Percentiles rank a stretch among this genome's conserved stretches.
Evolutionary conservation across 1,140 invertebrate species (phyloP).

Genomic region (Berghia stephanieae): DNA sequence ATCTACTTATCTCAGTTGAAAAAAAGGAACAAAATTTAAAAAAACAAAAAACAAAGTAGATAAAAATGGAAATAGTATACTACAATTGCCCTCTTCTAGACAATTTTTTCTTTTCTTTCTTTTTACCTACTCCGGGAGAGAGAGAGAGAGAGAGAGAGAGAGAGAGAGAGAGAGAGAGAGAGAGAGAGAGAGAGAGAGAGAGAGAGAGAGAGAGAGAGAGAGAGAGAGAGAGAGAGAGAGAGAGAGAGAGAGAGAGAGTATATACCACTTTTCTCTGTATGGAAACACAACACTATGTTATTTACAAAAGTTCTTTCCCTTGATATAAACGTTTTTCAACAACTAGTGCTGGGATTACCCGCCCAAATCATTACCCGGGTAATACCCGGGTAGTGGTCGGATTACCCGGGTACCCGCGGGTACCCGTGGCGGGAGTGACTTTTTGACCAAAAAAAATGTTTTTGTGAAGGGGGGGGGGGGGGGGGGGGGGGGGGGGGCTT

Average conservation of each 20-base stretch:
- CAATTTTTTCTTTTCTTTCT: background rate
- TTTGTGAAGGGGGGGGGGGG: too few species aligned
- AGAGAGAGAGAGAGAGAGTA: background rate
- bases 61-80: background rate
- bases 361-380: too few species aligned
- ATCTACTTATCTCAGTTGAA: too few species aligned
- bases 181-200: too few species aligned
- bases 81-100: slow-evolving; percentile 5
- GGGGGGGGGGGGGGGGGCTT: too few species aligned
- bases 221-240: background rate
- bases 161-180: background rate
- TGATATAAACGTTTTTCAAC: background rate
- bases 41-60: background rate
- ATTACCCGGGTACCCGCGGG: too few species aligned
- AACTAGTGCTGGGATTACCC: too few species aligned
- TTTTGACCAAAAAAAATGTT: too few species aligned
- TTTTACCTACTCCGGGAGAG: slow-evolving; percentile 15
- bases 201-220: too few species aligned
- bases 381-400: too few species aligned
- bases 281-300: background rate
- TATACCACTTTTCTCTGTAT: background rate
- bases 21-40: background rate
- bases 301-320: background rate
- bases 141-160: too few species aligned
- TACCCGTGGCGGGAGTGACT: too few species aligned